Conservation (phyloP, 2,797 vertebrate species). For the Platyrinchus mystaceus region DNA sequence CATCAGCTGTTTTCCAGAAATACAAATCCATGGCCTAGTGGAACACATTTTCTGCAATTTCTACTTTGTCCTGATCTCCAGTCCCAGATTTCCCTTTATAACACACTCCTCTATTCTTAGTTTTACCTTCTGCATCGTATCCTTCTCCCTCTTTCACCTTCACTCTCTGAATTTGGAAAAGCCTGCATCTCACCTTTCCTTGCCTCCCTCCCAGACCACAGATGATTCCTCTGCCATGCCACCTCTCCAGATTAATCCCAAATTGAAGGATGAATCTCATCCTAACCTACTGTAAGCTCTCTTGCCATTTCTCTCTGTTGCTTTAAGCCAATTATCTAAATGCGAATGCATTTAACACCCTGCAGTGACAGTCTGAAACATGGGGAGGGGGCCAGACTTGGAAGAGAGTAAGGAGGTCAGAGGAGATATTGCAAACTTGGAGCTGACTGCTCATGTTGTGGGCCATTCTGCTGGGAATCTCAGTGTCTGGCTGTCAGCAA, state of each 20-base stretch:
- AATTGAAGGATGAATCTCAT: background rate
- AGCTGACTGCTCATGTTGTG: background rate
- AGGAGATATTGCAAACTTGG: fast-evolving
- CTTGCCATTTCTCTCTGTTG: background rate
- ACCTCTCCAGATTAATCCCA: background rate
- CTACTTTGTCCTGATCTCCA: constrained; percentile 1
- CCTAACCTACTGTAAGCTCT: background rate
- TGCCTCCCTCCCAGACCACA: background rate
- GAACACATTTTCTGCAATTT: background rate
- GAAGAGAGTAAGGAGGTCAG: background rate
- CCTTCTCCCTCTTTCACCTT: background rate
- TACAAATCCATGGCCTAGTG: background rate
- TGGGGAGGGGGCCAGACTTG: fast-evolving
- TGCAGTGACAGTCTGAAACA: background rate
- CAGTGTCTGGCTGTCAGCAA: background rate
- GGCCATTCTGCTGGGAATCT: background rate
- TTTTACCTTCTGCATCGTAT: background rate
- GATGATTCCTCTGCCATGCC: background rate
- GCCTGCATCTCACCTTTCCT: background rate
- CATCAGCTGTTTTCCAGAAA: constrained; percentile 15
- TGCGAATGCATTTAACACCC: background rate
- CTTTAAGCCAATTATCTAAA: background rate
- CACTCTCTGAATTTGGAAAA: background rate
- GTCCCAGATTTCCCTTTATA: constrained; percentile 5
- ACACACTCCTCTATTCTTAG: background rate